Conservation (phyloP, 2,888 invertebrate species). For the Oscheius sp. region DNA sequence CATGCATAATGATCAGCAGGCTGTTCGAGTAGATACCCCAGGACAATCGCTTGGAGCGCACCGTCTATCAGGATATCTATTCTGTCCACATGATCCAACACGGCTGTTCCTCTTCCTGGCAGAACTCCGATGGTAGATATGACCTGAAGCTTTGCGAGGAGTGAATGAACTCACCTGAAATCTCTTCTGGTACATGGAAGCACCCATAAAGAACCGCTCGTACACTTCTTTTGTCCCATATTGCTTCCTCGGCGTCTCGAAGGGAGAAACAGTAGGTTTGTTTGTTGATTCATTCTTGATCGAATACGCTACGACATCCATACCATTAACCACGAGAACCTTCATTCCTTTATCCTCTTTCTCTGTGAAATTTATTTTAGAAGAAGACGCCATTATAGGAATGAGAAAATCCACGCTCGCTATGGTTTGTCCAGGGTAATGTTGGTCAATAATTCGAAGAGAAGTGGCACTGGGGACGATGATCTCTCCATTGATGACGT, state of each 20-base stretch:
- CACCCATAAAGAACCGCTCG: conserved; percentile 36
- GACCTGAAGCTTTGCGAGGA: conserved; percentile 38
- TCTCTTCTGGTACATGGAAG: conserved; percentile 22
- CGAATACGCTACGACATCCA: conserved; percentile 38
- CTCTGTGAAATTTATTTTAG: conserved; percentile 28
- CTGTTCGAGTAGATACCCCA: conserved; percentile 39
- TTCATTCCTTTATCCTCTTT: conserved; percentile 22
- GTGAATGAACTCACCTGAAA: not conserved
- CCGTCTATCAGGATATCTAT: conserved; percentile 52
- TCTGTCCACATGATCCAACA: conserved; percentile 34
- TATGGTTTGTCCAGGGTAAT: conserved; percentile 18
- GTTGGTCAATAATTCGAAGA: conserved; percentile 35
- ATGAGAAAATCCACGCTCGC: conserved; percentile 43
- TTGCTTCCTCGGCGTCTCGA: conserved; percentile 24
- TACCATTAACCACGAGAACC: conserved; percentile 28
- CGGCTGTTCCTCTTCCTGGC: conserved; percentile 35
- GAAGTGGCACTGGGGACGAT: conserved; percentile 52
- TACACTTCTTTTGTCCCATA: conserved; percentile 38
- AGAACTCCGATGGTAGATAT: not conserved
- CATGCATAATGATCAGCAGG: conserved; percentile 38
- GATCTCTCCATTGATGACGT: conserved; percentile 46
- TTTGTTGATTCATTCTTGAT: not conserved
- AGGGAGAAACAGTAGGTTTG: not conserved
- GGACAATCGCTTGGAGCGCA: conserved; percentile 43
- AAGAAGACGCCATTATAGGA: conserved; percentile 35